Evolutionary conservation across 2,113 vertebrate species (phyloP), one percentile per base, ranked within the genome.

Genomic region (Cercopithecus mona): DNA sequence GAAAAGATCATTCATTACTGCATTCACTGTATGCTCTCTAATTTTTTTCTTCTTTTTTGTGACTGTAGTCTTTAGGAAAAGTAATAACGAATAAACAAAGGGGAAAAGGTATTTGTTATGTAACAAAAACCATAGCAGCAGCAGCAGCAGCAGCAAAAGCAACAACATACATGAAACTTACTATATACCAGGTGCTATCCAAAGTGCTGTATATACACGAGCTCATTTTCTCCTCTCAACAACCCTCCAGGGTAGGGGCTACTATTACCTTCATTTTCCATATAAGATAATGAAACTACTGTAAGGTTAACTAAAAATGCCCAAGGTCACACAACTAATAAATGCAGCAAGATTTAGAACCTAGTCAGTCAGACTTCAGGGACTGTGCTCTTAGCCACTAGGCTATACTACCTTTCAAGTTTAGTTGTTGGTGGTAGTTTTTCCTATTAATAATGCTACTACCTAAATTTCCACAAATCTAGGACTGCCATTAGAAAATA

Each of bases 241-340:
- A 61, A 83, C 25, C 20, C 61, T 75, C 40, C 27, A 40, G 50
- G 25, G 45, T 23, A 82, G 85, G 30, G 52, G 50, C 17, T 14
- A 50, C 88, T 81, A 76, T 78, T 82, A 85, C 68, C 76, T 96
- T 90, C 16, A 85, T 55, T 96, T 97, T 85, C 93, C 40, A 93
- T 59, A 70, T 52, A 93, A 59, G 10, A 88, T 40, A 61, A 88
- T 59, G 40, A 88, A 95, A 93, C 55, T 85, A 88, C 10, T 91
- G 25, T 84, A 55, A 83, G 16, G 45, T 78, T 90, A 48, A 55
- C 23, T 45, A 78, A 95, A 85, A 80, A 64, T 59, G 7, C 5
- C 23, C 43, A 88, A 55, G 40, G 40, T 93, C 70, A 95, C 64
- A 97, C 2, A 94, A 75, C 32, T 96, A 94, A 90, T 72, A 90